A percentile compares a stretch with the other conserved stretches of the same genome.
phyloP scores from a whole-genome alignment of 2,113 vertebrate genomes.

The Falcunculus frontatus region DNA sequence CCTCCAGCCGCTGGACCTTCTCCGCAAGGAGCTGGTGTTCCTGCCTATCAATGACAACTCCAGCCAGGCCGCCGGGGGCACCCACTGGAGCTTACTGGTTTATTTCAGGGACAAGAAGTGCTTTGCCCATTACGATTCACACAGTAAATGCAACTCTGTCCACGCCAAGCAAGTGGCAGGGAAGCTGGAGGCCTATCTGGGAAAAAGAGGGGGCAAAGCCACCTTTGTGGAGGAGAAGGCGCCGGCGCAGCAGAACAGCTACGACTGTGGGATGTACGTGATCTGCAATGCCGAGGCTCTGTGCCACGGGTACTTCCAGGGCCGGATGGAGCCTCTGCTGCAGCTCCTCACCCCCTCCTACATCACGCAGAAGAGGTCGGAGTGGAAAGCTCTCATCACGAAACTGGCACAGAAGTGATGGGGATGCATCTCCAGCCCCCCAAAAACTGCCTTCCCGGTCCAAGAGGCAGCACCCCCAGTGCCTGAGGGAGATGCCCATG shows the following conservation, averaged over 20 bases:
- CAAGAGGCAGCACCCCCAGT: background rate
- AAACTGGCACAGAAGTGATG: conserved; percentile 80
- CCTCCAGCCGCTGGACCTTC: conserved; percentile 86
- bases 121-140: conserved; percentile 94
- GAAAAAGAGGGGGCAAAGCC: conserved; percentile 65
- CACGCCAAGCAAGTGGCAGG: conserved; percentile 85
- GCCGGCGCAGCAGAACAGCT: conserved; percentile 93
- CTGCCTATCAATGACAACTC: conserved; percentile 95
- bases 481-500: conserved; percentile 44
- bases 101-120: conserved; percentile 80
- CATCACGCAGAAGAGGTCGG: conserved; percentile 85
- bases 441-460: background rate
- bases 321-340: conserved; percentile 61
- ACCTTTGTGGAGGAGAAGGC: conserved; percentile 85
- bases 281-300: conserved; percentile 89
- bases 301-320: conserved; percentile 76
- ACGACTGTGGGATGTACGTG: conserved; percentile 98
- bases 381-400: conserved; percentile 86
- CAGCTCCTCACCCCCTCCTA: conserved; percentile 87
- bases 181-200: conserved; percentile 84
- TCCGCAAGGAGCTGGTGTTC: conserved; percentile 81
- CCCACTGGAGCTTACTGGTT: conserved; percentile 94
- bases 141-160: conserved; percentile 81
- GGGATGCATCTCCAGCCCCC: background rate
- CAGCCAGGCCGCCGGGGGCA: conserved; percentile 86